A percentile compares a stretch with the other conserved stretches of the same genome.
Evolutionary conservation across 2,113 vertebrate species (phyloP).

Genomic region (Podarcis cretensis): DNA sequence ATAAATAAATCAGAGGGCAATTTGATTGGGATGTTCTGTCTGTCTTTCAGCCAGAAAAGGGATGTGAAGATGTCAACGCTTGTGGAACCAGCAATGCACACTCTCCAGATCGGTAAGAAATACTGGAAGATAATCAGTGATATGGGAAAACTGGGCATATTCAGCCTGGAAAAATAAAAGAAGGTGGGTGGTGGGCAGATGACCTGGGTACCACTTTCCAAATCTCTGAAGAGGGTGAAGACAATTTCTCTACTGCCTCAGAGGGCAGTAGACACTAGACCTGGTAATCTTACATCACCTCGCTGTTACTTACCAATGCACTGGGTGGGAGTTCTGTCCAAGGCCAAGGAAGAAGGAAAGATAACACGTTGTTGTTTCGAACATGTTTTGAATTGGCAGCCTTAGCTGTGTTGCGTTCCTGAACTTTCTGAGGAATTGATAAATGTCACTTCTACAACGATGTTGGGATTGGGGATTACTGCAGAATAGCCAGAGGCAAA

Average conservation of each 20-base stretch:
- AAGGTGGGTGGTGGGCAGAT: background rate
- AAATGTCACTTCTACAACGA: background rate
- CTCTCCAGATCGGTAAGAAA: constrained; percentile 74
- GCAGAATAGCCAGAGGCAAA: background rate
- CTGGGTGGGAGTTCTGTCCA: background rate
- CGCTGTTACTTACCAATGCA: background rate
- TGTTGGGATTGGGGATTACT: background rate
- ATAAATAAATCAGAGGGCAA: too few relatives aligned
- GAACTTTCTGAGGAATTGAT: background rate
- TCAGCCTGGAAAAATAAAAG: background rate
- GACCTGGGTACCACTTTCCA: background rate
- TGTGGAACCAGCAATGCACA: constrained; percentile 66
- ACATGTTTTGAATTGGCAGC: background rate
- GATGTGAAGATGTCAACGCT: constrained; percentile 73
- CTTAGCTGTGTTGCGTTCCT: background rate
- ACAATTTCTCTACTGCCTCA: background rate
- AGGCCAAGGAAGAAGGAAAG: background rate
- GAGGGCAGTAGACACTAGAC: too few relatives aligned
- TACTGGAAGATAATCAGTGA: background rate
- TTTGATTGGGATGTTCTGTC: background rate
- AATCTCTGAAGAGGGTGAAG: background rate
- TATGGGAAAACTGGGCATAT: background rate
- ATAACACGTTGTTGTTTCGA: background rate
- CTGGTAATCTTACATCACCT: background rate
- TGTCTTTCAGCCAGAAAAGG: constrained; percentile 4